Evolutionary conservation across 2,888 invertebrate species (phyloP).

Genomic region (Vesta saturnalis): DNA sequence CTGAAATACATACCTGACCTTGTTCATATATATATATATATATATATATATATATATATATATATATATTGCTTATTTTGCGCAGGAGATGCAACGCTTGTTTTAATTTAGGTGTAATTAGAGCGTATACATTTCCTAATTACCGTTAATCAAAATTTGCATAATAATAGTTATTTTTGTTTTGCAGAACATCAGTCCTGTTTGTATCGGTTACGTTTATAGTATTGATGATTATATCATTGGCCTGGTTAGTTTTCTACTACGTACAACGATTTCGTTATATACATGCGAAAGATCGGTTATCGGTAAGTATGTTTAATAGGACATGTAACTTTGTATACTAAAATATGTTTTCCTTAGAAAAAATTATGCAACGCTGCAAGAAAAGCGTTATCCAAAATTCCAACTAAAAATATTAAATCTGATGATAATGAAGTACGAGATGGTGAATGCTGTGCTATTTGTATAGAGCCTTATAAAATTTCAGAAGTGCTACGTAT

Average conservation of each 20-base stretch:
- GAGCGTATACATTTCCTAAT: neutral
- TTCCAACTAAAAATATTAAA: constrained; percentile 89
- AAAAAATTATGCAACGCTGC: constrained; percentile 91
- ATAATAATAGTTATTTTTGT: too few species aligned
- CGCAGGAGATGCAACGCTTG: too few species aligned
- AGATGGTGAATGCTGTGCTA: constrained; percentile 93
- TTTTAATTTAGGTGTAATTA: too few species aligned
- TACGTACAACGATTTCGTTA: constrained; percentile 95
- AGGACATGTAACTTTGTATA: neutral
- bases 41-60: too few species aligned
- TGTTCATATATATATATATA: constrained; percentile 1
- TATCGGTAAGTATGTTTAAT: constrained; percentile 75
- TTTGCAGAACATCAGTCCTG: constrained; percentile 86
- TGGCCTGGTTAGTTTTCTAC: constrained; percentile 96
- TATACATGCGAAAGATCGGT: constrained; percentile 92
- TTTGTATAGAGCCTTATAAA: constrained; percentile 94
- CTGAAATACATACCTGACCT: neutral
- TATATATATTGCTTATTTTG: too few species aligned
- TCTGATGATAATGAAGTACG: constrained; percentile 85
- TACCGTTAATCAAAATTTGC: too few species aligned
- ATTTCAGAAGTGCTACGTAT: constrained; percentile 86
- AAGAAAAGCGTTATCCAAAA: constrained; percentile 92
- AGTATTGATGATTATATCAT: constrained; percentile 92
- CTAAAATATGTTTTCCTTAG: constrained; percentile 63
- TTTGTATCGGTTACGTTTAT: constrained; percentile 97